Evolutionary conservation across 2,888 invertebrate species (phyloP), one percentile per base, ranked within the genome.

Genomic region (Rhingia rostrata): DNA sequence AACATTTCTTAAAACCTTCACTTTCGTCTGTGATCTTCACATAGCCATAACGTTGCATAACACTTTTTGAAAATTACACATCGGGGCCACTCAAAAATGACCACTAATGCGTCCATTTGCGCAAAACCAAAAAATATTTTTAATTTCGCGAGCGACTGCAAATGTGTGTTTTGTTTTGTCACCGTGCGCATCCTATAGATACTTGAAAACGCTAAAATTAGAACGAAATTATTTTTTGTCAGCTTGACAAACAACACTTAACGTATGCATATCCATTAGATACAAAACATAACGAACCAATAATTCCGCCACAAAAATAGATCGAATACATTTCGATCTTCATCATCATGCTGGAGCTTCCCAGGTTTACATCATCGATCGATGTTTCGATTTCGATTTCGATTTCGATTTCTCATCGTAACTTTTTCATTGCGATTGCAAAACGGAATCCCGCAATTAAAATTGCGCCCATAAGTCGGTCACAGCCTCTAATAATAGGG

Each of bases 321-420:
- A 69, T 32, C 14, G 6, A 54, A 47, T 61, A 49, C 33, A 37
- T 45, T 61, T 51, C 64, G 45, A 56, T 22, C 9, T 78, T 54
- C 39, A 67, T 56, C 67, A 58, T 69, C 74, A 45, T 35, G 43
- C 22, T n/a, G 3, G 22, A 10, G 6, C 39, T 12, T 58, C 43
- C 47, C 14, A n/a, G 12, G 9, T 45, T 74, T 67, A 67, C 79
- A 54, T 73, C 79, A 80, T 73, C 51, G n/a, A 33, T 67, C 41
- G 58, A 60, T 66, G 58, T 66, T 60, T 47, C 56, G 49, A 63
- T 39, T 10, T 33, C 12, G n/a, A n/a, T n/a, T 51, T 43, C 14
- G 33, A 30, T 63, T 51, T 66, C 75, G 10, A 74, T 69, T 51
- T 33, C 22, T 43, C 39, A 47, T 33, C 45, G 37, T 61, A 22